Evolutionary conservation across 2,113 vertebrate genomes (phyloP).

Genomic region (Dinomys branickii): DNA sequence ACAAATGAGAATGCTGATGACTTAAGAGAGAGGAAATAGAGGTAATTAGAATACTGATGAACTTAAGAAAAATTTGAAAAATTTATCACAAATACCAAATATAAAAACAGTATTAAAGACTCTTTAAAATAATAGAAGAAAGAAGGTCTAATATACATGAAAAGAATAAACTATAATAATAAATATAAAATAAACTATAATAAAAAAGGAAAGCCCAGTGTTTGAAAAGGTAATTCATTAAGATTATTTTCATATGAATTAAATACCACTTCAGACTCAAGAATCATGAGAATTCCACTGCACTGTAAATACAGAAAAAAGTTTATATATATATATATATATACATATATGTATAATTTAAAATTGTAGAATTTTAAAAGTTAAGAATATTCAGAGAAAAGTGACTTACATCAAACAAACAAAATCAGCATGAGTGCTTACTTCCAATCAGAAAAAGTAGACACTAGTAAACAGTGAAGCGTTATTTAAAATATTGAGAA

Average conservation of each 20-base stretch:
- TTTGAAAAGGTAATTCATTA: background rate
- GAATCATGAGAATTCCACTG: background rate
- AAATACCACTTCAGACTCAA: background rate
- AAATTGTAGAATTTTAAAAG: no score
- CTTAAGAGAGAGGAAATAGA: background rate
- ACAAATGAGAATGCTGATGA: background rate
- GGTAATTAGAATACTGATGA: background rate
- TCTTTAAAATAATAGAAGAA: background rate
- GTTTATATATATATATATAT: no score
- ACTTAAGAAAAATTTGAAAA: background rate
- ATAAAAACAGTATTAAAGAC: background rate
- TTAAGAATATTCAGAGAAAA: background rate
- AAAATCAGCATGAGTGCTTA: background rate
- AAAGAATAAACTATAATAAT: background rate
- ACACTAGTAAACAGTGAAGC: background rate
- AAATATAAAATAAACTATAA: background rate
- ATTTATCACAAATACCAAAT: background rate
- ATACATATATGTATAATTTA: background rate
- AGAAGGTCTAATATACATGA: background rate
- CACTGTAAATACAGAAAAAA: background rate
- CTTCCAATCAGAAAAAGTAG: background rate
- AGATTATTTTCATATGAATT: background rate
- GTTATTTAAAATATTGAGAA: background rate
- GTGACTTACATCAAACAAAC: background rate
- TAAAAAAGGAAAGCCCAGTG: background rate